phyloP scores from a whole-genome alignment of 1,140 invertebrate species.

The Monomorium pharaonis region DNA sequence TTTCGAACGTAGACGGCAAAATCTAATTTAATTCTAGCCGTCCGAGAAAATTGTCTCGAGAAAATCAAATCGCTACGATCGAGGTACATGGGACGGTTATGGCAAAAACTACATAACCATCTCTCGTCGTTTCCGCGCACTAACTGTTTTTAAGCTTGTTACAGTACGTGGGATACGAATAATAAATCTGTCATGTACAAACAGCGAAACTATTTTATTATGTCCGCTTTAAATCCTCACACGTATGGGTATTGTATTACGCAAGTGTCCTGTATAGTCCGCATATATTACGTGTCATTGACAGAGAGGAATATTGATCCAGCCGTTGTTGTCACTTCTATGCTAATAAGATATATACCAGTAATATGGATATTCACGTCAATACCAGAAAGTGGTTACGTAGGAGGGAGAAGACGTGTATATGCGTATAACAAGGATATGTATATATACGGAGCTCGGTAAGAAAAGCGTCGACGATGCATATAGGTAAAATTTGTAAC shows the following conservation, averaged over 20 bases:
- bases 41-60: not conserved
- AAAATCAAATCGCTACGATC: not conserved
- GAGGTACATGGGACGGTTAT: not conserved
- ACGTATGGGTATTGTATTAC: not conserved
- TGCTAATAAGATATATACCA: slow-evolving; percentile 41
- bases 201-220: slow-evolving; percentile 41
- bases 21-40: slow-evolving; percentile 13
- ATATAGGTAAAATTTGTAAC: not conserved
- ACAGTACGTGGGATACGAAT: not conserved
- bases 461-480: not conserved
- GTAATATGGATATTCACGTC: slow-evolving; percentile 40
- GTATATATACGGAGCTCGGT: not conserved
- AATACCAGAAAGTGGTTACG: slow-evolving; percentile 35
- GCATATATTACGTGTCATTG: slow-evolving; percentile 53
- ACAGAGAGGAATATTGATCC: slow-evolving; percentile 49
- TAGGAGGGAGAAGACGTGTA: not conserved
- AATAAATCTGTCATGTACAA: slow-evolving; percentile 47
- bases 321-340: slow-evolving; percentile 51
- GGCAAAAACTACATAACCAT: not conserved
- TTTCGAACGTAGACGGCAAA: not conserved
- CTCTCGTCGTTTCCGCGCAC: not conserved
- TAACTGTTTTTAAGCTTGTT: slow-evolving; percentile 32
- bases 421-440: not conserved
- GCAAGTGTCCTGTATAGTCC: slow-evolving; percentile 26
- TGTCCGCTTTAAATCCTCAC: slow-evolving; percentile 50